Base-by-base conservation (phyloP, 2,888 invertebrate genomes). In the Clistopyga incitator region DNA sequence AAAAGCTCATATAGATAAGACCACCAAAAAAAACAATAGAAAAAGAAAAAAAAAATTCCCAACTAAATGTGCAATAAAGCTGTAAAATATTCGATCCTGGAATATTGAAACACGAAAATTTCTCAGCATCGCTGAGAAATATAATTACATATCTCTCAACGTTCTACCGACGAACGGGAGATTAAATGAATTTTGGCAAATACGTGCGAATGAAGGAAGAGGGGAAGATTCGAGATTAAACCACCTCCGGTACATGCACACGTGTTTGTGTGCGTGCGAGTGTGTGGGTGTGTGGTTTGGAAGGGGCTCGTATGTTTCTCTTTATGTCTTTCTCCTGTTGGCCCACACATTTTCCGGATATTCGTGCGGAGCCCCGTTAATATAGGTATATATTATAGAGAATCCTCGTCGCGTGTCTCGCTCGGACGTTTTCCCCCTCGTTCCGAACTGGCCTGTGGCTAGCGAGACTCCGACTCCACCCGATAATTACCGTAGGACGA, bases 401-500 rank as follows among this genome's bases (percentile, higher is more conserved):
- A 42, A 34, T 18, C 52, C 47, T 47, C 47, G 23, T 65, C 59
- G 79, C 76, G 82, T 79, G 71, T 83, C 64, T 78, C 70, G 45
- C 38, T 42, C 56, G 71, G 56, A 83, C 64, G 80, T 77, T 80
- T 79, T 45, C 70, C 64, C 67, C 61, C 25, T 61, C 64, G 50
- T 70, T 77, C 47, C 45, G 45, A 76, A 64, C 77, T 72, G 80
- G 79, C 56, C 83, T 38, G 71, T 68, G 72, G 80, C 80, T 83
- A 61, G 75, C 61, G 75, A 59, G 72, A 65, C 64, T n/a, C 79
- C 15, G 67, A 64, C 65, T 74, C 68, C 77, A 72, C 77, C 80
- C 83, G 80, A 84, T 80, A 84, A 84, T 84, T 84, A 80, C 74
- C 68, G 68, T 50, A 25, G 72, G 67, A 68, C 83, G 77, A 80